Conservation (phyloP, 2,888 invertebrate species). For the Anodontia alba region DNA sequence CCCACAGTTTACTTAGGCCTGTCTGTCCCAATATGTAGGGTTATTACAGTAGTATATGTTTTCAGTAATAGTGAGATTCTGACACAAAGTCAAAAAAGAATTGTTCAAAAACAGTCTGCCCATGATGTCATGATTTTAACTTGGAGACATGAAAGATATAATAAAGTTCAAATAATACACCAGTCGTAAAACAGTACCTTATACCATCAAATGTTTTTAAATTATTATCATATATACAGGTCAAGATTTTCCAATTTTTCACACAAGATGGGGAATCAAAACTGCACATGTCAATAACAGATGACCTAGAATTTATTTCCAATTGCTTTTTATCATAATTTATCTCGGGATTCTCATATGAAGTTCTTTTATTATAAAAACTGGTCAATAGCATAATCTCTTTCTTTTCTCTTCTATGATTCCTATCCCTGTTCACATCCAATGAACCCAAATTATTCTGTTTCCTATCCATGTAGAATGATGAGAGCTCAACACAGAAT, state of each 20-base stretch:
- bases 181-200: neutral
- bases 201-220: neutral
- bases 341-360: too few species aligned
- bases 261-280: neutral
- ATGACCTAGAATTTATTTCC: too few species aligned
- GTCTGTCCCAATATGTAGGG: too few species aligned
- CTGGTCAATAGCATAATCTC: too few species aligned
- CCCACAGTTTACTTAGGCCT: too few species aligned
- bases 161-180: neutral
- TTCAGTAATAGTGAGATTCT: neutral
- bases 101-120: conserved; percentile 26
- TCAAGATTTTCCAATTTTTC: neutral
- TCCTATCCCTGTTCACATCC: too few species aligned
- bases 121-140: neutral
- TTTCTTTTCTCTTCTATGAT: too few species aligned
- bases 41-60: too few species aligned
- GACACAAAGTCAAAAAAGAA: neutral
- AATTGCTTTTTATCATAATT: too few species aligned
- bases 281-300: neutral
- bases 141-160: neutral
- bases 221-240: neutral
- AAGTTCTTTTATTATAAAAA: too few species aligned
- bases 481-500: neutral
- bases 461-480: too few species aligned
- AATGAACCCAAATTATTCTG: too few species aligned